Evolutionary conservation across 2,113 vertebrate genomes (phyloP).

Genomic region (Pionites leucogaster): DNA sequence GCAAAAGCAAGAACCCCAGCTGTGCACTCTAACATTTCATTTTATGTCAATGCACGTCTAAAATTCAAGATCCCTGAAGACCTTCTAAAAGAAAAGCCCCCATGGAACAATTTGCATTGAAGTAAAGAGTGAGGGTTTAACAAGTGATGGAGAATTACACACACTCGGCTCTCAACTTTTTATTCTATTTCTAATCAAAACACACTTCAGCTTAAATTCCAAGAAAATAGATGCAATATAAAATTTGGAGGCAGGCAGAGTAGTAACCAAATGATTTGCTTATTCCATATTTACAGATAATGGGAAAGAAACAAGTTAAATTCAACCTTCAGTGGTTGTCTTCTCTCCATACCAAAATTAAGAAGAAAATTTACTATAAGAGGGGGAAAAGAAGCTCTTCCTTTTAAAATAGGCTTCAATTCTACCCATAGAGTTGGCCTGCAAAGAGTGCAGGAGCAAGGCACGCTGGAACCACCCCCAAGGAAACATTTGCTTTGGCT

Average conservation of each 20-base stretch:
- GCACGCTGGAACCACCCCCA: slow-evolving; percentile 35
- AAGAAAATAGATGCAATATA: not conserved
- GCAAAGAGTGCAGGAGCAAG: not conserved
- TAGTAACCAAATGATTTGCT: not conserved
- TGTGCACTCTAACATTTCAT: slow-evolving; percentile 41
- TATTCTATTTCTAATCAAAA: slow-evolving; percentile 56
- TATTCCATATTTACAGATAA: not conserved
- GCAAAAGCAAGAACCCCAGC: slow-evolving; percentile 44
- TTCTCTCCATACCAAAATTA: not conserved
- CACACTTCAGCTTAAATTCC: slow-evolving; percentile 24
- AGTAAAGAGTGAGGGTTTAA: slow-evolving; percentile 54
- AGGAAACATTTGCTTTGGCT: slow-evolving; percentile 64
- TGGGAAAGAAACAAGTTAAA: not conserved
- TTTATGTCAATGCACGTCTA: slow-evolving; percentile 61
- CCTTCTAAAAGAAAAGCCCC: slow-evolving; percentile 70
- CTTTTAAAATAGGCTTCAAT: slow-evolving; percentile 17
- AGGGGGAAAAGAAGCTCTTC: not conserved
- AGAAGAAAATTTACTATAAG: not conserved
- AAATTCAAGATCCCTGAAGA: slow-evolving; percentile 63
- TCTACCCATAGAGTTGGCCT: not conserved
- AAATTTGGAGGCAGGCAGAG: not conserved
- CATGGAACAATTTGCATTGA: slow-evolving; percentile 63
- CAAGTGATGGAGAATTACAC: slow-evolving; percentile 54
- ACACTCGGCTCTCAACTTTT: slow-evolving; percentile 43
- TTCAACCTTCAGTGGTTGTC: not conserved